Conservation (phyloP, 2,113 vertebrate genomes). For the Tringa solitaria region DNA sequence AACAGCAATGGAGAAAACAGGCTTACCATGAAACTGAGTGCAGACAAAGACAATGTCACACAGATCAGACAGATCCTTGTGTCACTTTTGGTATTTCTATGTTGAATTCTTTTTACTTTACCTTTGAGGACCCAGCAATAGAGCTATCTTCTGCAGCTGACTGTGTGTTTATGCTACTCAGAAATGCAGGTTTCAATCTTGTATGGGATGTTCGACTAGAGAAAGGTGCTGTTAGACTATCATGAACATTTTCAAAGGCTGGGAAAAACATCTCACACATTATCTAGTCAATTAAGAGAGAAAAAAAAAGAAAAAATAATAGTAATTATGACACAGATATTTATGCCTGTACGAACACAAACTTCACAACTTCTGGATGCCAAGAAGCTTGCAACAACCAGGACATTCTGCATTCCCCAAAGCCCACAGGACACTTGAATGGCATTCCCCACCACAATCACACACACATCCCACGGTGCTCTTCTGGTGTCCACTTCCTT, state of each 20-base stretch:
- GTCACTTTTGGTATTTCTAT: not conserved
- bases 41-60: not conserved
- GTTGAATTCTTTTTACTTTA: constrained; percentile 21
- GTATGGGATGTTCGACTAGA: constrained; percentile 75
- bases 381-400: not conserved
- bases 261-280: constrained; percentile 90
- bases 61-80: not conserved
- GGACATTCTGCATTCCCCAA: not conserved
- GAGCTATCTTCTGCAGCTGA: constrained; percentile 57
- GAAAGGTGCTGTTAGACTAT: constrained; percentile 75
- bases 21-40: not conserved
- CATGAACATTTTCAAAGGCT: constrained; percentile 82
- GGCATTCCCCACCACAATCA: not conserved
- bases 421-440: not conserved
- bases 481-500: not conserved
- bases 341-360: not conserved
- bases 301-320: not conserved
- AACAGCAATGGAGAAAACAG: not conserved
- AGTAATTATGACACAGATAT: not conserved
- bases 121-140: constrained; percentile 77
- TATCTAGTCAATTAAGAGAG: constrained; percentile 74
- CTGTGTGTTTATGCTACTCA: constrained; percentile 71
- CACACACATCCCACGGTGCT: not conserved
- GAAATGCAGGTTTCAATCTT: constrained; percentile 79
- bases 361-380: not conserved